Conservation (phyloP, 2,888 invertebrate genomes). For the Drosophila neoperkinsi region DNA sequence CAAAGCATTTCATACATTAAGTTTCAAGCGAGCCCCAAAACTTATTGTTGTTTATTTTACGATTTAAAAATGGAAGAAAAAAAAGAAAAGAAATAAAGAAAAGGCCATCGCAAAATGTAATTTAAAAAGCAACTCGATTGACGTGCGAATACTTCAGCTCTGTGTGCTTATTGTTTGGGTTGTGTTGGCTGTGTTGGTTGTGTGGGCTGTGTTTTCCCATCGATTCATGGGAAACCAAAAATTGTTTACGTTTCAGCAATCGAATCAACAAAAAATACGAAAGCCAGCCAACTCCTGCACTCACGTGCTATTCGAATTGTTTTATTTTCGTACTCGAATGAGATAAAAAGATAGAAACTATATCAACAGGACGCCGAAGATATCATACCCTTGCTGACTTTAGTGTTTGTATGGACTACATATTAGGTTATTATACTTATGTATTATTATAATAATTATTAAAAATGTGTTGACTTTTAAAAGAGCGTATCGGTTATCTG, state of each 20-base stretch:
- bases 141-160: conserved; percentile 50
- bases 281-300: conserved; percentile 26
- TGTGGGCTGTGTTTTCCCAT: conserved; percentile 17
- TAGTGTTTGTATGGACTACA: neutral
- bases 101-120: conserved; percentile 51
- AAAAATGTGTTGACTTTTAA: neutral
- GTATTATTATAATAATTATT: neutral
- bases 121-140: conserved; percentile 73
- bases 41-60: conserved; percentile 60
- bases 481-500: neutral
- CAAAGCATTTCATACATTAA: conserved; percentile 27
- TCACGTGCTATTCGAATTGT: conserved; percentile 34
- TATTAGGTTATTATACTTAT: too few relatives aligned
- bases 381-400: neutral
- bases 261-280: conserved; percentile 56
- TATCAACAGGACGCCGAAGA: neutral
- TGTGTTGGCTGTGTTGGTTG: conserved; percentile 4
- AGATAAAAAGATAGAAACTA: neutral
- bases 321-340: neutral
- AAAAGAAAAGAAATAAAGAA: conserved; percentile 1
- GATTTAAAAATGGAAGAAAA: conserved; percentile 6
- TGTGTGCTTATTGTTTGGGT: neutral
- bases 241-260: conserved; percentile 59
- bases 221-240: conserved; percentile 52
- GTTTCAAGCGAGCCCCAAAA: conserved; percentile 17